Conservation (phyloP, 2,888 invertebrate species). For the Plebejus anna region DNA sequence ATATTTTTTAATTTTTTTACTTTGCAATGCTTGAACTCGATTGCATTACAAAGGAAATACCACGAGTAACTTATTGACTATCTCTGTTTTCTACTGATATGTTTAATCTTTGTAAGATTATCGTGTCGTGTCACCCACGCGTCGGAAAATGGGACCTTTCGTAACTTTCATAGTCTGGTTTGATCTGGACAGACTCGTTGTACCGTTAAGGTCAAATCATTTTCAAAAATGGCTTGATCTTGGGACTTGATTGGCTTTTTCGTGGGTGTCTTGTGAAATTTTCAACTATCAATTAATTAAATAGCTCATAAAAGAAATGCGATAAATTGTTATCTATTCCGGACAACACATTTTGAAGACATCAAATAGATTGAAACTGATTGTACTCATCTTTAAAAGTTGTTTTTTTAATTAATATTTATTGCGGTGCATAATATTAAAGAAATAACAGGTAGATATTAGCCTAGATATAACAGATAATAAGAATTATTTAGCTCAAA, state of each 20-base stretch:
- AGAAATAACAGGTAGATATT: neutral
- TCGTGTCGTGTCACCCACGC: conserved; percentile 3
- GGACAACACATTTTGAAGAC: neutral
- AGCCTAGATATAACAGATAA: neutral
- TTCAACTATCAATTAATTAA: conserved; percentile 16
- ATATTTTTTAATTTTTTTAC: too few relatives aligned
- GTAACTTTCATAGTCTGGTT: conserved; percentile 15
- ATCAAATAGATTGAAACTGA: neutral
- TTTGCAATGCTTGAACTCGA: neutral
- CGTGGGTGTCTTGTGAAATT: conserved; percentile 25
- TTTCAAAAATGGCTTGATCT: conserved; percentile 25
- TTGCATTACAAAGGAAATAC: neutral
- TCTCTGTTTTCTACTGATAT: neutral
- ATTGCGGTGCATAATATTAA: neutral
- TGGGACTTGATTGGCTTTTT: conserved; percentile 20
- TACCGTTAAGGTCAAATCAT: conserved; percentile 28
- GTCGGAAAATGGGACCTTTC: neutral
- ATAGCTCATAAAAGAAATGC: conserved; percentile 8
- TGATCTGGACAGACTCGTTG: conserved; percentile 24
- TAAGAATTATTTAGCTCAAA: neutral
- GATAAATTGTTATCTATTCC: conserved; percentile 21
- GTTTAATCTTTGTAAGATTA: neutral
- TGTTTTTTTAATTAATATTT: conserved; percentile 7
- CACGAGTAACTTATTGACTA: neutral
- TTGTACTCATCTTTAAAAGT: neutral